A percentile compares a stretch with the other conserved stretches of the same genome.
Conservation (phyloP, 2,113 vertebrate genomes). For the Dascyllus trimaculatus region DNA sequence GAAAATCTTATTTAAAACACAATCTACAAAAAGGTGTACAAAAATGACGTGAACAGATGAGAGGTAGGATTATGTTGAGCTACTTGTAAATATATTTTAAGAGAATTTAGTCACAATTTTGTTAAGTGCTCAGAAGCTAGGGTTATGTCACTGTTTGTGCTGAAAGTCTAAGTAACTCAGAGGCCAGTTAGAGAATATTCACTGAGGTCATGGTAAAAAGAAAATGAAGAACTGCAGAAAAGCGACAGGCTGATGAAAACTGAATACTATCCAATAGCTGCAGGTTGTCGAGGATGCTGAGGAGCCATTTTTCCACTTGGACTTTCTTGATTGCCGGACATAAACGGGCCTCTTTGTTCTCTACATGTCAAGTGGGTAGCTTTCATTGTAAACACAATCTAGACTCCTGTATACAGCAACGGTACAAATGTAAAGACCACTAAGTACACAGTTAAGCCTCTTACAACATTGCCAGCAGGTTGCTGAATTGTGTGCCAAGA, state of each 20-base stretch:
- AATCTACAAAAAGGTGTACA: too few relatives aligned
- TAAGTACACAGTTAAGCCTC: slow-evolving; percentile 17
- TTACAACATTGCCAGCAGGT: slow-evolving; percentile 1
- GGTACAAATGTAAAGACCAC: slow-evolving; percentile 3
- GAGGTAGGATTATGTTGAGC: too few relatives aligned
- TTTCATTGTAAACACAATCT: not conserved
- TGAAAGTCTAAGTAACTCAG: too few relatives aligned
- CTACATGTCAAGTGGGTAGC: slow-evolving; percentile 5
- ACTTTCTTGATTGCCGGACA: slow-evolving; percentile 10
- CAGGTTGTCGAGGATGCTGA: not conserved
- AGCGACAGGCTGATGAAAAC: not conserved
- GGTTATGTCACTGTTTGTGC: too few relatives aligned
- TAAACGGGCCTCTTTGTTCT: not conserved
- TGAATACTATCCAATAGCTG: not conserved
- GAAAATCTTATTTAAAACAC: too few relatives aligned
- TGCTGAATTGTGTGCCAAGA: not conserved
- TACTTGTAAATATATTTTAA: too few relatives aligned
- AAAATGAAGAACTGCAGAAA: too few relatives aligned
- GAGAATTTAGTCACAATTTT: too few relatives aligned
- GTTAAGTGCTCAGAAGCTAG: too few relatives aligned
- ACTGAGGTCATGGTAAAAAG: too few relatives aligned
- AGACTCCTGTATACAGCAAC: not conserved
- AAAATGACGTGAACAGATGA: too few relatives aligned
- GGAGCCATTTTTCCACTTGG: slow-evolving; percentile 10
- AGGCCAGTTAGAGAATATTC: too few relatives aligned